Conservation (phyloP, 1,140 invertebrate genomes). For the Melanaphis sacchari region DNA sequence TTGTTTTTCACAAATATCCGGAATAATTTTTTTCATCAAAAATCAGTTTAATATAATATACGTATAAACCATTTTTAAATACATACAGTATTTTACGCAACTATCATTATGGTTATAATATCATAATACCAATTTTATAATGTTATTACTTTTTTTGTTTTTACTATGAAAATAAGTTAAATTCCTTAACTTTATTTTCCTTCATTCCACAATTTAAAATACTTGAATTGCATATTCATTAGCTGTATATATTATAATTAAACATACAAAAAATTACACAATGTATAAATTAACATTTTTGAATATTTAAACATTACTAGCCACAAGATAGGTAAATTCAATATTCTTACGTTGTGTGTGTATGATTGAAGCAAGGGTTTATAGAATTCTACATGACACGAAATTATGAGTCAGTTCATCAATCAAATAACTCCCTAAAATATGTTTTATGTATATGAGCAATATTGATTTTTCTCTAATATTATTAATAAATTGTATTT, state of each 20-base stretch:
- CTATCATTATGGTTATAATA: too few relatives aligned
- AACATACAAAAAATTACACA: too few relatives aligned
- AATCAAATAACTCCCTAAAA: too few relatives aligned
- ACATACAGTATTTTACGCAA: too few relatives aligned
- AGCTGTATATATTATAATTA: too few relatives aligned
- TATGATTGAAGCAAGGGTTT: too few relatives aligned
- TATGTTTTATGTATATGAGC: too few relatives aligned
- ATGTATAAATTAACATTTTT: background rate
- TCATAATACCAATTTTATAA: too few relatives aligned
- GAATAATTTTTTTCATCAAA: background rate
- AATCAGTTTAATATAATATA: background rate
- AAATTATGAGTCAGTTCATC: too few relatives aligned
- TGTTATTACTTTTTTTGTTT: too few relatives aligned
- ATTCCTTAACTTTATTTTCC: background rate
- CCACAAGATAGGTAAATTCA: background rate
- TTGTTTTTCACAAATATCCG: background rate
- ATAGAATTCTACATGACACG: too few relatives aligned
- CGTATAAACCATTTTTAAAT: background rate
- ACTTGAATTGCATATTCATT: background rate
- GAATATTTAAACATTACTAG: background rate
- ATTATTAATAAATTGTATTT: background rate
- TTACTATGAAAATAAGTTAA: too few relatives aligned
- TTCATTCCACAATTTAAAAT: background rate
- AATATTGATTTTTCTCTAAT: background rate
- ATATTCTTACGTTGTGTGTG: background rate